Percentiles rank a stretch among this genome's conserved stretches.
Conservation (phyloP, 2,888 invertebrate genomes). For the Ornithoptera alexandrae region DNA sequence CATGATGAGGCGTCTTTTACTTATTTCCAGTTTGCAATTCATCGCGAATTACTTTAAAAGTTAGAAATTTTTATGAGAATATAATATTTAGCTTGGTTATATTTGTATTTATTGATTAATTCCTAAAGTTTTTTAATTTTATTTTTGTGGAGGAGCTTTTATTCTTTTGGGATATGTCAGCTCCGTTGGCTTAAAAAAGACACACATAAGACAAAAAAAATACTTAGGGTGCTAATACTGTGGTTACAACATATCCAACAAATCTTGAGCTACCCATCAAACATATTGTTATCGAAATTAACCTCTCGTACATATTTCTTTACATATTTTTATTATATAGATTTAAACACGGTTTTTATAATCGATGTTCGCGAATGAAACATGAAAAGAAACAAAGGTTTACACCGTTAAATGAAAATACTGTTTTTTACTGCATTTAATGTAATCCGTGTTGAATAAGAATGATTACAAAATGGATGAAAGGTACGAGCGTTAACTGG, state of each 20-base stretch:
- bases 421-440: slow-evolving; percentile 10
- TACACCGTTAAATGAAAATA: neutral
- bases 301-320: neutral
- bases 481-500: slow-evolving; percentile 31
- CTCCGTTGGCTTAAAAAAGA: too few relatives aligned
- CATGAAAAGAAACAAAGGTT: neutral
- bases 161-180: neutral
- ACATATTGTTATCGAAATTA: too few relatives aligned
- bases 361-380: neutral
- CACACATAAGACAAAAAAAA: too few relatives aligned
- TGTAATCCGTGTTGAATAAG: slow-evolving; percentile 10
- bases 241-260: neutral
- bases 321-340: neutral
- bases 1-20: slow-evolving; percentile 55
- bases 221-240: too few relatives aligned
- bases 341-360: neutral
- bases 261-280: too few relatives aligned
- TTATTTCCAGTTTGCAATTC: slow-evolving; percentile 37
- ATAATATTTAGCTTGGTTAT: neutral
- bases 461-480: slow-evolving; percentile 17
- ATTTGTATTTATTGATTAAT: slow-evolving; percentile 1
- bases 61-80: slow-evolving; percentile 7
- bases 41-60: slow-evolving; percentile 20
- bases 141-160: too few relatives aligned
- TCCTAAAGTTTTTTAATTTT: neutral